Evolutionary conservation across 2,113 vertebrate species (phyloP).

Genomic region (Syrmaticus mikado): DNA sequence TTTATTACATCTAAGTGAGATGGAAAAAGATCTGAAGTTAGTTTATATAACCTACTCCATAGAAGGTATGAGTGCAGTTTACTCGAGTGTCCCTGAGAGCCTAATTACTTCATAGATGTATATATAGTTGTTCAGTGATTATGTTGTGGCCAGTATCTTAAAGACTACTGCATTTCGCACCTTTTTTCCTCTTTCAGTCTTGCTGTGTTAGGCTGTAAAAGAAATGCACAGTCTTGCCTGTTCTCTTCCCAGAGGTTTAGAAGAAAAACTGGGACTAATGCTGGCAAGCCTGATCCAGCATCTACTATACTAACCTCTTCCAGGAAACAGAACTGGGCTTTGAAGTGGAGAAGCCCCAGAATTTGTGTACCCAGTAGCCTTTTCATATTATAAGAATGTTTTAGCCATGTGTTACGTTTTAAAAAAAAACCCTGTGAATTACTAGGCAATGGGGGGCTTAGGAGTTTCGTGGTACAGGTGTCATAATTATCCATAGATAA

Average conservation of each 20-base stretch:
- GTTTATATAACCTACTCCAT: not conserved
- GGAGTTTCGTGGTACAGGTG: not conserved
- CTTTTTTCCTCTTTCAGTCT: constrained; percentile 42
- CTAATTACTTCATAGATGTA: constrained; percentile 36
- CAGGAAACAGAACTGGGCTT: not conserved
- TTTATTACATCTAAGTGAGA: constrained; percentile 12
- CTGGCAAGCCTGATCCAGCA: not conserved
- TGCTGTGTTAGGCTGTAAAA: not conserved
- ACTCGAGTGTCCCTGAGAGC: not conserved
- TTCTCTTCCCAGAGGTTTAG: constrained; percentile 14
- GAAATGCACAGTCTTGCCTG: not conserved
- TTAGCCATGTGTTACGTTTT: not conserved
- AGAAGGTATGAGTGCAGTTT: constrained; percentile 2
- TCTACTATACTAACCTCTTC: not conserved
- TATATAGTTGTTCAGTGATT: constrained; percentile 54
- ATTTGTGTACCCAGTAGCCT: not conserved
- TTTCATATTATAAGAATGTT: not conserved
- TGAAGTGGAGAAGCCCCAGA: not conserved
- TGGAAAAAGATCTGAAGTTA: not conserved
- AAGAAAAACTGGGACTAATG: not conserved
- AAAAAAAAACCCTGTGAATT: not conserved
- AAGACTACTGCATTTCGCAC: constrained; percentile 69
- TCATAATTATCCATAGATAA: not conserved
- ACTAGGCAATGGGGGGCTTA: not conserved
- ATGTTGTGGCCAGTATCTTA: constrained; percentile 66